These are phyloP conservation scores for Nemotelus pantherinus DNA, from an alignment of 2,888 invertebrate genomes.

Conservation along the genomic window DNA sequence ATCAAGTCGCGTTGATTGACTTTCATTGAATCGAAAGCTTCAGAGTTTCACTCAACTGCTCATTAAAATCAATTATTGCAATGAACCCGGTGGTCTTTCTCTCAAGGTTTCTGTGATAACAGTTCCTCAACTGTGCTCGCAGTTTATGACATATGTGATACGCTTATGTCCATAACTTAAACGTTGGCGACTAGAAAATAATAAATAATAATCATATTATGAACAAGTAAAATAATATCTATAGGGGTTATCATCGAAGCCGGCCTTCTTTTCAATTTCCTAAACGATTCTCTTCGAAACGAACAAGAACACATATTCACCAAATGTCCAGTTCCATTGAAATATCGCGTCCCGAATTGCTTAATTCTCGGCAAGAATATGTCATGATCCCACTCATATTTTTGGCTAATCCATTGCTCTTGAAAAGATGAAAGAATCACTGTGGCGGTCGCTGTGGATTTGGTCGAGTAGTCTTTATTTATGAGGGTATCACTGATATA, in stretches of 20 bases:
- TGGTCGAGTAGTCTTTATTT: neutral
- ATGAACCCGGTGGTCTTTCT: conserved; percentile 47
- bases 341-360: neutral
- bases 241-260: conserved; percentile 45
- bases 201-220: conserved; percentile 48
- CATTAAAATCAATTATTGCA: conserved; percentile 50
- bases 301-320: neutral
- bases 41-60: conserved; percentile 41
- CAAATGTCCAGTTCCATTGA: conserved; percentile 27
- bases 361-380: conserved; percentile 20
- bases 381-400: conserved; percentile 20
- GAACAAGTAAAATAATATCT: conserved; percentile 27
- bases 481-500: neutral
- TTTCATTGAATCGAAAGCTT: neutral
- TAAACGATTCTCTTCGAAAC: no score
- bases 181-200: conserved; percentile 35
- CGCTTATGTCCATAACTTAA: neutral
- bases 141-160: no score
- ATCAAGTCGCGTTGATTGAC: neutral
- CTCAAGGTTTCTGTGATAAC: conserved; percentile 36
- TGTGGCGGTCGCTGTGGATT: no score
- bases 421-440: neutral
- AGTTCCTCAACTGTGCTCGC: neutral
- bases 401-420: conserved; percentile 1
- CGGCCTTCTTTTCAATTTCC: conserved; percentile 32